Evolutionary conservation across 2,113 vertebrate genomes (phyloP), one percentile per base, ranked within the genome.

Genomic region (Varanus salvator): DNA sequence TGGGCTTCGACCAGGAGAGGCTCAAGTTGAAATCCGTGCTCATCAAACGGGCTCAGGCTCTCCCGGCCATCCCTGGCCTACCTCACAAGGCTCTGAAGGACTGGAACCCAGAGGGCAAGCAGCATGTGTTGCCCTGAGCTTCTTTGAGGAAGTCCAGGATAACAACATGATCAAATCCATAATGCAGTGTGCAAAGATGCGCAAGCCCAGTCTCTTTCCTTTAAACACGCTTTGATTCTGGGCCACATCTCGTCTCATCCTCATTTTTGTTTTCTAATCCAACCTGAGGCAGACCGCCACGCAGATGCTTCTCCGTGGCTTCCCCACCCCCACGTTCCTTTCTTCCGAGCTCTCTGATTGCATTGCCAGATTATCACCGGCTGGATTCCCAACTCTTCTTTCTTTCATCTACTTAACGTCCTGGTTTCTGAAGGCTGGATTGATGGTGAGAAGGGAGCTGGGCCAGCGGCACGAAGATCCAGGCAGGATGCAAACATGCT

Each of bases 201-300:
- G 14, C 31, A 34, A 4, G 23, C 75, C 85, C 80, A 69, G 54
- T 12, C 11, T 69, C 44, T 69, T 31, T 38, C 11, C 44, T 72
- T 64, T 15, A 7, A 72, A 29, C 66, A 72, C 8, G 48, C 54
- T 31, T 64, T 75, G 52, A 60, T 27, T 38, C 4, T 66, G 48
- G 27, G 72, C 57, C 11, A 19, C n/a, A 14, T 44, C 50, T 19
- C 85, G 29, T 8, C 84, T 91, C 92, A 90, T 95, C 69, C 7
- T 3, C n/a, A n/a, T n/a, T 48, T 64, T 75, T 29, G 25, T 87
- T 69, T 81, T 44, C 38, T 44, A 44, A 87, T 92, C 90, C 78
- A 87, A 7, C 3, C 90, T 91, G 90, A 77, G 75, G 94, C 85
- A 64, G 88, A 92, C 91, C 48, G 87, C 87, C 60, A 68, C 48